phyloP scores from a whole-genome alignment of 2,113 vertebrate species.

The Solenodon paradoxus region DNA sequence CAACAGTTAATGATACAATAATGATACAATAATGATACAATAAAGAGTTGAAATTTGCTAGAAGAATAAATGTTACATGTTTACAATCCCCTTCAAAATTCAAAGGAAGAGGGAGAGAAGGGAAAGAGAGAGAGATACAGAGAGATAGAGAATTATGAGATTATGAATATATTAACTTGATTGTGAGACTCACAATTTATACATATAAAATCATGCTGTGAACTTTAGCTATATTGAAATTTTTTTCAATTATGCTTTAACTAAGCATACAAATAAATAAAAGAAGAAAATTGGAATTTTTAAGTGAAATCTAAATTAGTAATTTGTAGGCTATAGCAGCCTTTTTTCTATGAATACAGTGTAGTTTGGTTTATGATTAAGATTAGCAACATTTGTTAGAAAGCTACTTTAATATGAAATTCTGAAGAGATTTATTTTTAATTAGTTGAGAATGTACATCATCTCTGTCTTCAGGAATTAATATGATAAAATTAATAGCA shows the following conservation, averaged over 20 bases:
- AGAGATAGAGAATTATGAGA: neutral
- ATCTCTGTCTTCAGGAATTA: neutral
- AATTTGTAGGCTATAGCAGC: neutral
- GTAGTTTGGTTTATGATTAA: neutral
- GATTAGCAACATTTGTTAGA: neutral
- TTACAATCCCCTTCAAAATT: too few species aligned
- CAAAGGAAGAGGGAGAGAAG: too few species aligned
- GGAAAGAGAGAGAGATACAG: neutral
- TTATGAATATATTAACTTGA: neutral
- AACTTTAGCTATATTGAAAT: neutral
- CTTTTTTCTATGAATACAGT: neutral
- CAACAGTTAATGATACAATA: neutral
- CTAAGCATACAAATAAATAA: neutral
- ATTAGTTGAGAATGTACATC: neutral
- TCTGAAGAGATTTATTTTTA: slow-evolving; percentile 13
- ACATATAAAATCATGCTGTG: neutral
- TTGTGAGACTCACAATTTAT: neutral
- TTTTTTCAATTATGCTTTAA: neutral
- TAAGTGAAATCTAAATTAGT: neutral
- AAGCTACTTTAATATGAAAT: neutral
- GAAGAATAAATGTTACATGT: neutral
- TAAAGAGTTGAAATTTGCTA: neutral
- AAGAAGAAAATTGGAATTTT: neutral
- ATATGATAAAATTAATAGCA: neutral
- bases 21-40: too few species aligned